A percentile compares a stretch with the other conserved stretches of the same genome.
Conservation (phyloP, 2,113 vertebrate species). For the Bubalus kerabau region DNA sequence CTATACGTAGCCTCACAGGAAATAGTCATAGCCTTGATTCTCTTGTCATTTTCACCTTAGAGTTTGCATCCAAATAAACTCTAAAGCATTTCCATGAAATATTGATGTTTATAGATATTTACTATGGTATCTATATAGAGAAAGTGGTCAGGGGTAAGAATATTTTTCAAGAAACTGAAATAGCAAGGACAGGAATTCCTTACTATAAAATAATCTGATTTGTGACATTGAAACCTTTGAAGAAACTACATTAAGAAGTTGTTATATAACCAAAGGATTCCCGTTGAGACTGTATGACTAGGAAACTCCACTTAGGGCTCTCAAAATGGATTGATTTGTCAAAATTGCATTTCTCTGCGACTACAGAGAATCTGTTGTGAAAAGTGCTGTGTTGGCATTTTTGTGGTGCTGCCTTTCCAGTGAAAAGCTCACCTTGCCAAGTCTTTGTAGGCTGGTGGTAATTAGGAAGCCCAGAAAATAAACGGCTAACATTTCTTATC, state of each 20-base stretch:
- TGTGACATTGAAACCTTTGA: not conserved
- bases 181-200: not conserved
- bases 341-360: not conserved
- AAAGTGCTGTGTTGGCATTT: not conserved
- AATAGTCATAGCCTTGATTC: not conserved
- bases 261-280: not conserved
- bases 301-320: not conserved
- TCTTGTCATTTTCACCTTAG: not conserved
- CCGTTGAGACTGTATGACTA: not conserved
- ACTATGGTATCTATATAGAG: not conserved
- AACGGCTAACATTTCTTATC: not conserved
- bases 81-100: not conserved
- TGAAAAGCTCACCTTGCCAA: constrained; percentile 27
- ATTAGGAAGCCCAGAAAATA: constrained; percentile 42
- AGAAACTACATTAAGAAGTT: not conserved
- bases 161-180: not conserved
- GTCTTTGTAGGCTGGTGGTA: constrained; percentile 2
- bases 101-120: not conserved
- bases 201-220: not conserved
- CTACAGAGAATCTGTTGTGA: not conserved
- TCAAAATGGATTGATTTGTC: not conserved
- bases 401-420: not conserved
- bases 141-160: not conserved
- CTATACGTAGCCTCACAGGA: not conserved
- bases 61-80: not conserved